Base-by-base conservation (phyloP, 2,888 invertebrate species). In the Osedax frankpressi region DNA sequence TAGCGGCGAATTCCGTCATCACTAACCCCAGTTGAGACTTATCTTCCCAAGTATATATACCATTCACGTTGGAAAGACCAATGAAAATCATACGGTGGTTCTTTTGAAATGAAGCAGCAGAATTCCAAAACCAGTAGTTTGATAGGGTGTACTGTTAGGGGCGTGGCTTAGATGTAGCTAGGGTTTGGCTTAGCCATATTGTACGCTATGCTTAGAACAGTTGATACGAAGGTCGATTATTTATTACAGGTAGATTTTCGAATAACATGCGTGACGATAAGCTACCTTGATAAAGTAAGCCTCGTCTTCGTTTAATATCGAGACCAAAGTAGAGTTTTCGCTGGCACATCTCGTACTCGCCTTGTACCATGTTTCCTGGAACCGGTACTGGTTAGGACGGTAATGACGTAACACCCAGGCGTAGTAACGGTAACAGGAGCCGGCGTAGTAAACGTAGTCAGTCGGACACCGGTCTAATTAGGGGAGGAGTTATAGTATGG, bases 221-320 rank as follows among this genome's bases (percentile, higher is more conserved):
- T n/a, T n/a, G n/a, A n/a, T n/a, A n/a, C n/a, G n/a, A n/a, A n/a
- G n/a, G n/a, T n/a, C n/a, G n/a, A n/a, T n/a, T n/a, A 59, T 14
- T 14, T 19, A 59, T 59, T 14, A 59, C 19, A 59, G 19, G 59
- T 59, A 19, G 59, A 59, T 14, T 14, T 59, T 19, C 59, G 14
- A 65, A 24, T 26, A 24, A n/a, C 26, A 65, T 6, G 3, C 24
- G 28, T 71, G 3, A n/a, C n/a, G n/a, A 26, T 25, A 28, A 69
- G 27, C n/a, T 19, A 77, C 77, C 76, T 76, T 76, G 14, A 77
- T 71, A 62, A 75, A 77, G 67, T 75, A 71, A 1, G 76, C 73
- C 68, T 77, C 77, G 3, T 74, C 75, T 28, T 77, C 75, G 29
- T 75, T 75, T 19, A 44, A 30, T 6, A 77, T 73, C 27, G 63